Percentiles rank a stretch among this genome's conserved stretches.
phyloP scores from a whole-genome alignment of 2,113 vertebrate species.

The Riparia riparia region DNA sequence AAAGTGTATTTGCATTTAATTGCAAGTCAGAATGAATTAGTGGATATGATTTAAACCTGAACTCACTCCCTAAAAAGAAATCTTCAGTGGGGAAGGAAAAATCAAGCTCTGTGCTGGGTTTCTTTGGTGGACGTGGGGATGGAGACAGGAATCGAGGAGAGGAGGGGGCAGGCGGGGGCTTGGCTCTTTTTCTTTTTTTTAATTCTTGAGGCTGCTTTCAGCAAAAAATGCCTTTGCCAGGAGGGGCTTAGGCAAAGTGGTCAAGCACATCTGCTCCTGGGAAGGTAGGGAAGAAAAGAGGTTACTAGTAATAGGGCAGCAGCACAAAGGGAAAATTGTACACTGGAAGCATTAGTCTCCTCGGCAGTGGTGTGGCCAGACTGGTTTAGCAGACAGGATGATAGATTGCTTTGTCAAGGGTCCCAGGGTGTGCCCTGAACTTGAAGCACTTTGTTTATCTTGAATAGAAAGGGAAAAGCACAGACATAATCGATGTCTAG shows the following conservation, averaged over 20 bases:
- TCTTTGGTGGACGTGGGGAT: slow-evolving; percentile 2
- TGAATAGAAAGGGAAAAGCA: slow-evolving; percentile 94
- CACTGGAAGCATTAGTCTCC: slow-evolving; percentile 83
- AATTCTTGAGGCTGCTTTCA: slow-evolving; percentile 57
- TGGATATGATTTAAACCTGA: slow-evolving; percentile 77
- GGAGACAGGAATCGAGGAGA: neutral
- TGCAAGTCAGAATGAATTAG: slow-evolving; percentile 81
- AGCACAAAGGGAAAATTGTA: slow-evolving; percentile 90
- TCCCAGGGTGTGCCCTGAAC: slow-evolving; percentile 99
- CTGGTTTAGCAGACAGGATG: slow-evolving; percentile 96
- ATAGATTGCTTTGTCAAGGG: slow-evolving; percentile 99
- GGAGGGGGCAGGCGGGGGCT: slow-evolving; percentile 1
- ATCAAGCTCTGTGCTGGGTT: slow-evolving; percentile 10
- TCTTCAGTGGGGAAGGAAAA: slow-evolving; percentile 50
- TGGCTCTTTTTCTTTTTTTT: neutral
- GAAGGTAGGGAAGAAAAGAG: slow-evolving; percentile 84
- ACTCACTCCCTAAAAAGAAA: slow-evolving; percentile 65
- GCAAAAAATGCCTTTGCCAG: slow-evolving; percentile 75
- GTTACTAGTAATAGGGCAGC: slow-evolving; percentile 82
- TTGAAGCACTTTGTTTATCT: slow-evolving; percentile 99
- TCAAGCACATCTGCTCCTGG: slow-evolving; percentile 86
- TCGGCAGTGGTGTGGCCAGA: slow-evolving; percentile 85
- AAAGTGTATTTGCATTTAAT: slow-evolving; percentile 82
- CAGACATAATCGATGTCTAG: slow-evolving; percentile 89
- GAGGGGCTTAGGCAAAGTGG: slow-evolving; percentile 82